Evolutionary conservation across 2,797 vertebrate species (phyloP), one percentile per base, ranked within the genome.

Genomic region (Catostomus latipinnis): DNA sequence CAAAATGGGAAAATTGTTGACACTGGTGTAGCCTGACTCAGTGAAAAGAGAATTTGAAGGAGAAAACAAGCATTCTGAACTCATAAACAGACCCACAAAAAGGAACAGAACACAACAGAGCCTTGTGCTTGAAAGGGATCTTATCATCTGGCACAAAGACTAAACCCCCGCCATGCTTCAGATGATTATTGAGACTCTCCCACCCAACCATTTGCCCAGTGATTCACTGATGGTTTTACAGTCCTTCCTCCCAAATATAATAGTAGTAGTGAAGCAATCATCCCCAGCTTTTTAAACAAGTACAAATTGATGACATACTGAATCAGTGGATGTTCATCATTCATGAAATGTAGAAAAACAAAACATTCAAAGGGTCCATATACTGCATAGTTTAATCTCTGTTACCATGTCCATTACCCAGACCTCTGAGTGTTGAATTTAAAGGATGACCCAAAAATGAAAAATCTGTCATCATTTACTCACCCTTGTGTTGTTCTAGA

Each of bases 111-210:
- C 34, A 34, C 34, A 53, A 53, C 60, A 69, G 5, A 61, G 16
- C 66, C 50, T 60, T 69, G 34, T 34, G 14, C 57, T 54, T 78
- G 18, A 78, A 78, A 63, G 49, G 6, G 76, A 61, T 71, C 18
- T 78, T 46, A 77, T 81, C 62, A 46, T 69, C 9, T 14, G 7
- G 8, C 75, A 81, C 70, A 78, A 80, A 81, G 67, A 52, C 43
- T n/a, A 43, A 63, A 34, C 5, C 49, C 18, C 53, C 10, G 10
- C 22, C 18, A 56, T 60, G 12, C 72, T 46, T 9, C 11, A 57
- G 67, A 60, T 48, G 34, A 58, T 68, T 60, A 67, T 62, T 76
- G 66, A 56, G 74, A 34, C 34, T 71, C 56, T 77, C 45, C 57
- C 78, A 71, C 63, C 74, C 63, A 49, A 45, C 49, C 72, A 83